Percentiles rank a stretch among this genome's conserved stretches.
Evolutionary conservation across 2,888 invertebrate species (phyloP).

Genomic region (Pheosia tremula): DNA sequence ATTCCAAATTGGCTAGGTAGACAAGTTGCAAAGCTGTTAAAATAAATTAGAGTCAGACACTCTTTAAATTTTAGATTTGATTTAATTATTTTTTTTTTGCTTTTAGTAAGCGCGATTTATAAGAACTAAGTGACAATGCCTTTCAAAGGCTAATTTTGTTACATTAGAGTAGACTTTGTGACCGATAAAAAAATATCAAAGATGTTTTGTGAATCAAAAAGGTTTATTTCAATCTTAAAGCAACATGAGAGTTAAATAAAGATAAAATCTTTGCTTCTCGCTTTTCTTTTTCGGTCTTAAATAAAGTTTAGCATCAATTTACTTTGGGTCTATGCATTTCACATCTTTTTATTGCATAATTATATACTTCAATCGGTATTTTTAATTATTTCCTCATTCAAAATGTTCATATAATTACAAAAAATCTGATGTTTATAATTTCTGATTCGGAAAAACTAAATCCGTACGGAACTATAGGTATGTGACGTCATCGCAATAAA

Average conservation of each 20-base stretch:
- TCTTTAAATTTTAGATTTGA: background rate
- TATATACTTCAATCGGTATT: too few relatives aligned
- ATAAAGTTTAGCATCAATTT: too few relatives aligned
- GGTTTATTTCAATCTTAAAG: background rate
- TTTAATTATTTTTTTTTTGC: background rate
- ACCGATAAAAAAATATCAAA: background rate
- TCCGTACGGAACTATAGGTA: too few relatives aligned
- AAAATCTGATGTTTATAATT: too few relatives aligned
- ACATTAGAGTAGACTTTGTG: background rate
- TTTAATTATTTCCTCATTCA: too few relatives aligned
- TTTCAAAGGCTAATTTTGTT: background rate
- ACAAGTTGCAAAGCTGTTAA: background rate
- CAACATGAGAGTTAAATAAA: background rate
- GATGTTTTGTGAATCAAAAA: background rate
- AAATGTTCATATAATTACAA: too few relatives aligned
- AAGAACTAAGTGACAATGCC: background rate
- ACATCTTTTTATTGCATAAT: too few relatives aligned
- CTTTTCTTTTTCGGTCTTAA: too few relatives aligned
- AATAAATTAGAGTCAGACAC: background rate
- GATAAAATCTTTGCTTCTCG: background rate
- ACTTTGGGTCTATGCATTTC: too few relatives aligned
- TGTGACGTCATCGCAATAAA: too few relatives aligned
- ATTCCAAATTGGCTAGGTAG: constrained; percentile 3
- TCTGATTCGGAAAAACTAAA: too few relatives aligned
- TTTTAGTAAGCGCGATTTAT: background rate